These are phyloP conservation scores for Aplysia californica DNA, from an alignment of 1,140 invertebrate species.

Conservation along the genomic window DNA sequence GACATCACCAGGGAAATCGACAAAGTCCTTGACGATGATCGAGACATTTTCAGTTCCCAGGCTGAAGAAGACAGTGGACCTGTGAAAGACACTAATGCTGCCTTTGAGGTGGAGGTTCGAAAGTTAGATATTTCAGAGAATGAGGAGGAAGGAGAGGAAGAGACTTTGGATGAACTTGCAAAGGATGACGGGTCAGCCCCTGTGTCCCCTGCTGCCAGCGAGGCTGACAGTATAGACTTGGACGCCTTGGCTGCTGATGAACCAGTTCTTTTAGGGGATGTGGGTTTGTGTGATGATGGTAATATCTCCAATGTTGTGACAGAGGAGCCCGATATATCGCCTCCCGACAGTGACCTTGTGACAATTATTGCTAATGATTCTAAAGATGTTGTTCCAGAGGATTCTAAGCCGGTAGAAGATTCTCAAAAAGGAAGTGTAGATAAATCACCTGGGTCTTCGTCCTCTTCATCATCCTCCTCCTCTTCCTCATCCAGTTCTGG, in stretches of 20 bases:
- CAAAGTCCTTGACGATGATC: not conserved
- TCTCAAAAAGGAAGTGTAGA: not conserved
- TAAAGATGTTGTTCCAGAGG: too few relatives aligned
- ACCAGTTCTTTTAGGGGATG: not conserved
- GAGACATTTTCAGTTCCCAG: not conserved
- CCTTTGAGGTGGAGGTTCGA: slow-evolving; percentile 16
- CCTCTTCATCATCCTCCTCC: slow-evolving; percentile 21
- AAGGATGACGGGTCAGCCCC: too few relatives aligned
- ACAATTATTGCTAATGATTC: too few relatives aligned
- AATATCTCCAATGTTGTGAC: too few relatives aligned
- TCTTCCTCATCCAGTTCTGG: slow-evolving; percentile 4
- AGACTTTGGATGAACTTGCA: not conserved
- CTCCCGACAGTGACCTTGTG: too few relatives aligned
- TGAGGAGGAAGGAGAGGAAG: slow-evolving; percentile 11
- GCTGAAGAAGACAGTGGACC: not conserved
- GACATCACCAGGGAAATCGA: not conserved
- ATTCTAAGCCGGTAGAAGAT: too few relatives aligned
- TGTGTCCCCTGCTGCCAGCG: not conserved
- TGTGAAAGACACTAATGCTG: not conserved
- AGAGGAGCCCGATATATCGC: too few relatives aligned
- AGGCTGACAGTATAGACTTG: slow-evolving; percentile 27
- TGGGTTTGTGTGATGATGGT: too few relatives aligned
- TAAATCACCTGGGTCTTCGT: not conserved
- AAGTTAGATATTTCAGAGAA: slow-evolving; percentile 16
- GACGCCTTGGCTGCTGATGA: slow-evolving; percentile 20